phyloP scores from a whole-genome alignment of 1,140 invertebrate genomes.

The Lordiphosa mommai region DNA sequence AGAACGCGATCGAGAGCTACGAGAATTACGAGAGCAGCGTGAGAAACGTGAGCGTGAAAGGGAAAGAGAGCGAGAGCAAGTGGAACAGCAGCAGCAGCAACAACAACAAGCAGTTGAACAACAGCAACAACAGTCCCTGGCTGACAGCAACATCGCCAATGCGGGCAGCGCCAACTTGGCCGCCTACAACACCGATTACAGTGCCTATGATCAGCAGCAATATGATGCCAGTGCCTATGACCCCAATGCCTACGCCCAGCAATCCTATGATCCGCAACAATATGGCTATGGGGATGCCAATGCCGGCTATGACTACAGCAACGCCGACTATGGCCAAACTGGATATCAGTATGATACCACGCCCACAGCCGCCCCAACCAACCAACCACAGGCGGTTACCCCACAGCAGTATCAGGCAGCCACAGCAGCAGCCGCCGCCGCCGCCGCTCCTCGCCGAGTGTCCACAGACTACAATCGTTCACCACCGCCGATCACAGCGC shows the following conservation, averaged over 20 bases:
- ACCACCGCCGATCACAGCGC: constrained; percentile 38
- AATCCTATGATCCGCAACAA: constrained; percentile 63
- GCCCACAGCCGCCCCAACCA: constrained; percentile 35
- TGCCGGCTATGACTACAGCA: constrained; percentile 46
- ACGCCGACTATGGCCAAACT: constrained; percentile 56
- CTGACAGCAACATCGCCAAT: constrained; percentile 31
- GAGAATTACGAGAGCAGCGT: constrained; percentile 2
- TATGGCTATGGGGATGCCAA: constrained; percentile 51
- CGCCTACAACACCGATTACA: constrained; percentile 73
- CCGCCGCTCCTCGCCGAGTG: constrained; percentile 22
- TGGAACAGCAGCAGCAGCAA: constrained; percentile 27
- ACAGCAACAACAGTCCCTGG: constrained; percentile 22
- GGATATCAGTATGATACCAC: constrained; percentile 54
- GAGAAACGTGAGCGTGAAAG: constrained; percentile 25
- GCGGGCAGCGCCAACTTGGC: constrained; percentile 50
- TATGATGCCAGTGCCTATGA: constrained; percentile 72
- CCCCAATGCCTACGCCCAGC: constrained; percentile 52
- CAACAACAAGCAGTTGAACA: constrained; percentile 14
- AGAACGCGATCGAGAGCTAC: constrained; percentile 39
- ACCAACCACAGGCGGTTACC: constrained; percentile 20
- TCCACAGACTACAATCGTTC: constrained; percentile 50
- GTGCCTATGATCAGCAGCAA: constrained; percentile 77
- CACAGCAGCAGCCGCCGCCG: constrained; percentile 13
- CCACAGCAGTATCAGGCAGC: constrained; percentile 3
- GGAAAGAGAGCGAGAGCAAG: constrained; percentile 38